Conservation (phyloP, 2,888 invertebrate genomes). For the Priocnemis perturbator region DNA sequence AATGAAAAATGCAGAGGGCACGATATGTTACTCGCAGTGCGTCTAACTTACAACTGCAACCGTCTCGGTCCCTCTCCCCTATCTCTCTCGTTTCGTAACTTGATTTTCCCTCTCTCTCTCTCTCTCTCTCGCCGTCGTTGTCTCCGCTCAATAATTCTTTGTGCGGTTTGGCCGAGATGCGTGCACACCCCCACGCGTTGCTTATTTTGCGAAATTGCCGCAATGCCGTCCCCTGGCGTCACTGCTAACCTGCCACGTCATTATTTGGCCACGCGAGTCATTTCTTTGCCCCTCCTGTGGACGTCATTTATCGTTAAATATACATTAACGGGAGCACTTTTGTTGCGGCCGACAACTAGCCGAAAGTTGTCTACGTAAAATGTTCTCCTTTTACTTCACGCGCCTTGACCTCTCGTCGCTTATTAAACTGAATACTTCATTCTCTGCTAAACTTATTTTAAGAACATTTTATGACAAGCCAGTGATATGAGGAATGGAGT, state of each 20-base stretch:
- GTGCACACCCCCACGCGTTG: conserved; percentile 16
- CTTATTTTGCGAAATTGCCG: conserved; percentile 38
- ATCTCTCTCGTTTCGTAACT: conserved; percentile 11
- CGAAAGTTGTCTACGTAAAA: no score
- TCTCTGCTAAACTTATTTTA: no score
- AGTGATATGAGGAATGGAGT: no score
- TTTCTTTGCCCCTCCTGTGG: no score
- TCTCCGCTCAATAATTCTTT: conserved; percentile 42
- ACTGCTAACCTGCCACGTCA: conserved; percentile 4
- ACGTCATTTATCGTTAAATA: no score
- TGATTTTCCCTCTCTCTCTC: background rate
- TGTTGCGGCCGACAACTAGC: no score
- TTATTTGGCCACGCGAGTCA: no score
- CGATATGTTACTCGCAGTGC: conserved; percentile 43
- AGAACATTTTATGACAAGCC: no score
- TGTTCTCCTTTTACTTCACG: no score
- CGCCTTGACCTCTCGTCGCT: no score
- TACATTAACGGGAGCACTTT: no score
- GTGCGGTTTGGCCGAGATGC: conserved; percentile 35
- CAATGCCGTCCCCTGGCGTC: conserved; percentile 29
- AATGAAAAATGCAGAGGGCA: conserved; percentile 64
- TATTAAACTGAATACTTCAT: no score
- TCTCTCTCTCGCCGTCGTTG: background rate
- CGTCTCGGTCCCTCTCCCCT: conserved; percentile 5
- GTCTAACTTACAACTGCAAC: conserved; percentile 43